A percentile compares a stretch with the other conserved stretches of the same genome.
Evolutionary conservation across 2,888 invertebrate genomes (phyloP).

Genomic region (Drosophila atroscutellata): DNA sequence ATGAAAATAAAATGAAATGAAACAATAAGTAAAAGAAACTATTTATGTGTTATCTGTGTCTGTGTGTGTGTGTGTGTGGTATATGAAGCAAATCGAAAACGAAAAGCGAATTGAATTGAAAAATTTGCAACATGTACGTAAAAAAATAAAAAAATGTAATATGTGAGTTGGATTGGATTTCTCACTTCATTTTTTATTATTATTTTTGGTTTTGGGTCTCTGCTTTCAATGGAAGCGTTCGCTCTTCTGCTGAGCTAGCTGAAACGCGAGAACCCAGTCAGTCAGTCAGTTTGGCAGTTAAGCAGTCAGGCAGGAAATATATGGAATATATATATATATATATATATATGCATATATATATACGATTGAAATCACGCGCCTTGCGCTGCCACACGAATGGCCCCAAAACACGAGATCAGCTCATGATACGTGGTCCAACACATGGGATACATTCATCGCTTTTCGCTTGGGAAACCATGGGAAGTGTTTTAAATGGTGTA

Average conservation of each 20-base stretch:
- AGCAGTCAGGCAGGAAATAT: conserved; percentile 29
- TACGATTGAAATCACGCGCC: conserved; percentile 49
- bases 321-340: background rate
- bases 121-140: conserved; percentile 15
- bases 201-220: conserved; percentile 22
- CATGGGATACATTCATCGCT: conserved; percentile 10
- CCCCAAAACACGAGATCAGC: conserved; percentile 44
- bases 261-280: conserved; percentile 45
- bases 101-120: conserved; percentile 22
- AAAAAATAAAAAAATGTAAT: conserved; percentile 4
- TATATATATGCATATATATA: background rate
- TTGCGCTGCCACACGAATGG: conserved; percentile 35
- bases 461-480: background rate
- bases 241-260: conserved; percentile 54
- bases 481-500: background rate
- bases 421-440: conserved; percentile 42
- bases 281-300: background rate
- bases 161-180: conserved; percentile 18
- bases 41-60: conserved; percentile 6
- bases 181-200: background rate
- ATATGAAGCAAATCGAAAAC: conserved; percentile 29
- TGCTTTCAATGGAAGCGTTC: conserved; percentile 67
- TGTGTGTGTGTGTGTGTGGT: background rate
- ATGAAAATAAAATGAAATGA: conserved; percentile 42
- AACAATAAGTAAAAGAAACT: conserved; percentile 35